These are phyloP conservation scores for Lithobates pipiens DNA, from an alignment of 2,797 vertebrate genomes.

Conservation along the genomic window DNA sequence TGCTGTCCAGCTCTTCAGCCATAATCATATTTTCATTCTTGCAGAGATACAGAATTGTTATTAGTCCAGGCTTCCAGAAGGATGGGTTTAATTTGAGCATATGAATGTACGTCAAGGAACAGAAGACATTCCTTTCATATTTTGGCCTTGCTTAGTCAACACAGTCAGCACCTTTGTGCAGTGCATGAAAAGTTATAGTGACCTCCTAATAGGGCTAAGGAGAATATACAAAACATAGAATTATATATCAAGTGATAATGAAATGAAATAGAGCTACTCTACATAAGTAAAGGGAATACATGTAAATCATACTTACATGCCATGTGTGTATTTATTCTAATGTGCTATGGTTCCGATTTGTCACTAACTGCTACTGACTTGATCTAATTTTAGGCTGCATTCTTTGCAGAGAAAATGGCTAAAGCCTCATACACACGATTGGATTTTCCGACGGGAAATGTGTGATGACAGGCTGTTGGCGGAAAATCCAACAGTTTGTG, in stretches of 20 bases:
- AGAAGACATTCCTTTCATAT: conserved; percentile 37
- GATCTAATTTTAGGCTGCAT: no score
- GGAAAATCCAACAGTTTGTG: no score
- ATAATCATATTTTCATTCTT: conserved; percentile 53
- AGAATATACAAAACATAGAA: not conserved
- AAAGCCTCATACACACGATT: no score
- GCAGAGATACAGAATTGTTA: conserved; percentile 57
- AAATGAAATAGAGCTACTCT: no score
- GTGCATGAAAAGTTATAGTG: conserved; percentile 16
- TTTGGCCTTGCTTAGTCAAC: conserved; percentile 46
- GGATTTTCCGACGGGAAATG: no score
- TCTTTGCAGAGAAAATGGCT: no score
- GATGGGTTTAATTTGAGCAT: conserved; percentile 40
- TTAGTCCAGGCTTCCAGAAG: conserved; percentile 59
- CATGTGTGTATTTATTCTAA: no score
- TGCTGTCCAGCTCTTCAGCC: conserved; percentile 65
- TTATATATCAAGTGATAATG: not conserved
- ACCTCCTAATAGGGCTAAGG: conserved; percentile 5
- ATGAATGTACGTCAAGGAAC: conserved; percentile 41
- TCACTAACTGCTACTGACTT: no score
- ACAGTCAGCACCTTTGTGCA: not conserved
- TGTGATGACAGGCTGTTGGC: no score
- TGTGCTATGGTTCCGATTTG: no score
- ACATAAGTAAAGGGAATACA: not conserved
- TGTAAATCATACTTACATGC: no score